phyloP scores from a whole-genome alignment of 2,113 vertebrate genomes.

The Otocyon megalotis region DNA sequence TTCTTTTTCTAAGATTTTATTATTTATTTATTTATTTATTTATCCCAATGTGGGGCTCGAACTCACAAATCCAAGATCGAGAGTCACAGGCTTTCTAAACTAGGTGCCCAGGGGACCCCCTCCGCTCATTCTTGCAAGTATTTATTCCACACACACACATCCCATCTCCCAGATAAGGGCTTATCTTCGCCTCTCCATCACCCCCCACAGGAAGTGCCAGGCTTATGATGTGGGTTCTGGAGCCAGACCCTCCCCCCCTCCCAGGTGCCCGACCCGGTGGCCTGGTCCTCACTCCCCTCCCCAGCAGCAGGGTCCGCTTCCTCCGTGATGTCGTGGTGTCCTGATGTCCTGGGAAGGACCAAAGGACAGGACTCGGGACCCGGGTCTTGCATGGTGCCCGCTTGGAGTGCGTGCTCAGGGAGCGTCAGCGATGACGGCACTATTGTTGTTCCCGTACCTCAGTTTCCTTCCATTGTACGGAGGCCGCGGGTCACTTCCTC shows the following conservation, averaged over 20 bases:
- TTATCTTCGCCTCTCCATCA: not conserved
- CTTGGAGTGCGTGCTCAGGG: not conserved
- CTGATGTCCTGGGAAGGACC: fast-evolving
- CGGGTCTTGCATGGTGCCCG: not conserved
- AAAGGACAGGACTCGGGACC: not conserved
- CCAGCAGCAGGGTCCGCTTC: not conserved
- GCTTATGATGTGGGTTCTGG: not conserved
- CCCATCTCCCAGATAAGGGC: not conserved
- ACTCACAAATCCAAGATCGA: not conserved
- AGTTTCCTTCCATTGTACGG: constrained; percentile 58
- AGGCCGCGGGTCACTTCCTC: constrained; percentile 40
- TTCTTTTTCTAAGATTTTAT: not conserved
- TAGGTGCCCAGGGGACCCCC: not conserved
- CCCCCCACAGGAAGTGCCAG: not conserved
- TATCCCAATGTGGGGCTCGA: not conserved
- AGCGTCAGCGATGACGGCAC: not conserved
- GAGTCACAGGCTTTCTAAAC: not conserved
- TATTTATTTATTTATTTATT: not conserved
- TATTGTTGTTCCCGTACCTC: not conserved
- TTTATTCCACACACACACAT: not conserved
- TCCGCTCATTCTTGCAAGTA: not conserved
- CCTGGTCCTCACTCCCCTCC: not conserved
- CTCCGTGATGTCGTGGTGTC: fast-evolving
- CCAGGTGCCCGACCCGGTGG: not conserved
- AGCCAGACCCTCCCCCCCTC: not conserved